Evolutionary conservation across 2,797 vertebrate genomes (phyloP), one percentile per base, ranked within the genome.

Genomic region (Cichlasoma orientale): DNA sequence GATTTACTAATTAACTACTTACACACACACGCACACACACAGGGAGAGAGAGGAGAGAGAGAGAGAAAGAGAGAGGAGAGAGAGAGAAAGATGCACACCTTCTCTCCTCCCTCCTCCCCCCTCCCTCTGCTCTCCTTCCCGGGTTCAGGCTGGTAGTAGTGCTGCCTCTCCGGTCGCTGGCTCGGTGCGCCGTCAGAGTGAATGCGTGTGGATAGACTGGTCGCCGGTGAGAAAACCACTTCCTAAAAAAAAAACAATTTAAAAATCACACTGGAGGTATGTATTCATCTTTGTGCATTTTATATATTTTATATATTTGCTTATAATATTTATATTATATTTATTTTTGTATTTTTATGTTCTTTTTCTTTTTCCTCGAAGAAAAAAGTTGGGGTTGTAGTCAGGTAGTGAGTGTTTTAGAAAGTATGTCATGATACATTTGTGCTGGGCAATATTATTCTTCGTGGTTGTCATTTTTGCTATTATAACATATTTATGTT

Each of bases 1-100:
- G 95, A 96, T 96, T 96, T 95, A 95, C 94, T 96, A 96, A 96
- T 96, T 96, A 96, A 95, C 94, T 95, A 94, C 95, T 94, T 93
- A 94, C 92, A 92, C 92, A 92, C 83, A 78, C 86, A 63, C 86
- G 31, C 82, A 66, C 6, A 14, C 12, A 56, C 44, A 72, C 52
- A 77, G 44, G 78, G 31, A 72, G 47, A 75, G 31, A 78, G 57
- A 88, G 41, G 44, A 82, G 72, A 61, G 41, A 71, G 72, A 71
- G 53, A 70, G 27, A 57, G 75, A 78, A 56, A 88, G 41, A 77
- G 52, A 82, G 69, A 61, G 38, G 31, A 56, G 85, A 75, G 77
- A 58, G 72, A 74, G 84, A 82, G 75, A 83, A 74, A 83, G 77
- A 88, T 74, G 83, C 91, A 91, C 91, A 90, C 92, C 90, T 93